These are phyloP conservation scores for Carduelis carduelis DNA, from an alignment of 2,797 vertebrate species.

Conservation along the genomic window DNA sequence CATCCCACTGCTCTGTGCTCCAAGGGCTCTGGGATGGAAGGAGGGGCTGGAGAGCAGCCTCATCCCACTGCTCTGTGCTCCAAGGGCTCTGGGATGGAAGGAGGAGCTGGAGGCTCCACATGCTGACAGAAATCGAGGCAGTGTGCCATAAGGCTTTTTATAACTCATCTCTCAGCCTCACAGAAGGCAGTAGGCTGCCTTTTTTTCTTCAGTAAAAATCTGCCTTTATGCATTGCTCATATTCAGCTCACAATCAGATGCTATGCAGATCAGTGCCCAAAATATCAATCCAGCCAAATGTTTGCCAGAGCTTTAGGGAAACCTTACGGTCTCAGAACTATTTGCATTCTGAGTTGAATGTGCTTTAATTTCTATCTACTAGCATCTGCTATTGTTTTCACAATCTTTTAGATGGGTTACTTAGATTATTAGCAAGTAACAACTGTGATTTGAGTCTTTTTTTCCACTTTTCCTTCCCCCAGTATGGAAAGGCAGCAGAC, in stretches of 20 bases:
- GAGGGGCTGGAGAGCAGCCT: background rate
- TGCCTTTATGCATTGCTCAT: constrained; percentile 38
- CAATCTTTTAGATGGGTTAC: constrained; percentile 25
- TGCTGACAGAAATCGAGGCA: fast-evolving
- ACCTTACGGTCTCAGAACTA: constrained; percentile 37
- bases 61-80: background rate
- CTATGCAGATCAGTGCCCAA: constrained; percentile 55
- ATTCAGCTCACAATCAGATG: constrained; percentile 52
- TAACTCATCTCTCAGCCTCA: background rate
- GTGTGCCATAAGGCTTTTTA: background rate
- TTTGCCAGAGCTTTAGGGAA: constrained; percentile 59
- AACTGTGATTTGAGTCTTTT: background rate
- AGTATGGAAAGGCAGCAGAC: background rate
- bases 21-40: too few relatives aligned
- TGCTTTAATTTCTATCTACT: constrained; percentile 38
- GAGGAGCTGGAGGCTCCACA: background rate
- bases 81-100: background rate
- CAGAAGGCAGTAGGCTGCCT: constrained; percentile 29
- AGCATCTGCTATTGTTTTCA: constrained; percentile 49
- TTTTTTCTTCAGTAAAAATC: constrained; percentile 23
- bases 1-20: background rate
- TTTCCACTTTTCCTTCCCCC: background rate
- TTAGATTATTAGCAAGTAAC: constrained; percentile 20
- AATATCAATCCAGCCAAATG: constrained; percentile 55
- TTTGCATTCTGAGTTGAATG: constrained; percentile 50